These are phyloP conservation scores for Cheilosia vulpina DNA, from an alignment of 2,888 invertebrate genomes.

Conservation along the genomic window DNA sequence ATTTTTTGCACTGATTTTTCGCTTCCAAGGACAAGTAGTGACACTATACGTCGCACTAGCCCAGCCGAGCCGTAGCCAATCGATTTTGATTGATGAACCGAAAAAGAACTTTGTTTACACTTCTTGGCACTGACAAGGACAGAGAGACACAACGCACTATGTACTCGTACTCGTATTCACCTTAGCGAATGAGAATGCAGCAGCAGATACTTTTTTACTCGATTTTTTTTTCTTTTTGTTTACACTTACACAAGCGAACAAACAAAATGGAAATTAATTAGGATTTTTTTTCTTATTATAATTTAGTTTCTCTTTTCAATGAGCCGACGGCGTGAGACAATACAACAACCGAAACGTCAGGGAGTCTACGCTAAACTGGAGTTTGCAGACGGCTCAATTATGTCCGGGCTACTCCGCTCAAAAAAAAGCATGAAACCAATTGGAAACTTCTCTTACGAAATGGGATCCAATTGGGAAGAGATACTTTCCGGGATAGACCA, in stretches of 20 bases:
- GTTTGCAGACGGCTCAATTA: slow-evolving; percentile 78
- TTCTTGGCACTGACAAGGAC: slow-evolving; percentile 37
- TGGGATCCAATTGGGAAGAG: slow-evolving; percentile 59
- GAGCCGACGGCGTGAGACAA: slow-evolving; percentile 61
- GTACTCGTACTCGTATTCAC: slow-evolving; percentile 11
- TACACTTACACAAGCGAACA: slow-evolving; percentile 56
- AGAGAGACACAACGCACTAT: slow-evolving; percentile 10
- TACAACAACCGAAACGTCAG: slow-evolving; percentile 79
- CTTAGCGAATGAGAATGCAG: slow-evolving; percentile 13
- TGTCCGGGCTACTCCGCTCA: slow-evolving; percentile 70
- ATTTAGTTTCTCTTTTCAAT: slow-evolving; percentile 62
- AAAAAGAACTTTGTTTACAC: slow-evolving; percentile 65
- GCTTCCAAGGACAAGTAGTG: background rate
- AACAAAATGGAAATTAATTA: slow-evolving; percentile 53
- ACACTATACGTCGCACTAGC: slow-evolving; percentile 28
- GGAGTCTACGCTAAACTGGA: slow-evolving; percentile 80
- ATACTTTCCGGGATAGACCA: slow-evolving; percentile 20
- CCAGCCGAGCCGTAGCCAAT: slow-evolving; percentile 34
- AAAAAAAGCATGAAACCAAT: slow-evolving; percentile 55
- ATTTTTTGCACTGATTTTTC: slow-evolving; percentile 48
- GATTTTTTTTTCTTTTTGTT: slow-evolving; percentile 33
- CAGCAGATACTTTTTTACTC: slow-evolving; percentile 13
- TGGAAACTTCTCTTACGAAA: slow-evolving; percentile 48
- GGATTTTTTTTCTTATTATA: slow-evolving; percentile 40
- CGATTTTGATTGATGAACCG: slow-evolving; percentile 46